Evolutionary conservation across 2,797 vertebrate genomes (phyloP), one percentile per base, ranked within the genome.

Genomic region (Sibirionetta formosa): DNA sequence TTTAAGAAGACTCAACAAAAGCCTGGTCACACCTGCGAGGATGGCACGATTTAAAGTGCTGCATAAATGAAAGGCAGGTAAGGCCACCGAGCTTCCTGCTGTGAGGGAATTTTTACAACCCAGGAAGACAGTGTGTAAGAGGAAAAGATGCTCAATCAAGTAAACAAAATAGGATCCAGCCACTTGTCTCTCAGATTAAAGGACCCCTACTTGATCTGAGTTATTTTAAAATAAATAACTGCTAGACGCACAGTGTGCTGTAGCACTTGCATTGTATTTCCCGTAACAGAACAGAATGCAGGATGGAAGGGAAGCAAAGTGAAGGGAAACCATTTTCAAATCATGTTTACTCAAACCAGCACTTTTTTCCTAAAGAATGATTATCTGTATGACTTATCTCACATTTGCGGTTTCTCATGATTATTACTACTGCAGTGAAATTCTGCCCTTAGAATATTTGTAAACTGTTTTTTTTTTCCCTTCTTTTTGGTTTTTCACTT

Each of bases 11-110:
- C 79, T 77, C 95, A 92, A 96, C 94, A 95, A 98, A 97, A 96
- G 86, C 87, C 85, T 81, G 78, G 89, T 94, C 97, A 96, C 97
- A 98, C 97, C 98, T 98, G 98, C 94, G 82, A 65, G 57, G 89
- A 96, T 75, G 88, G 93, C 81, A 84, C 51, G 9, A 94, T 96
- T 96, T 95, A 96, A 97, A 97, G 96, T 19, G 61, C 93, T 69
- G 92, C 92, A 95, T 97, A 96, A 91, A 97, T 97, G 96, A 97
- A 96, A 96, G 93, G 64, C 96, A 98, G 97, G 98, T 98, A 96
- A 95, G 95, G 77, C 80, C 72, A 64, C 46, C 60, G 31, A 2
- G 2, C 83, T 95, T 88, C 97, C 97, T 92, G 93, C 96, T 90
- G 97, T 53, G 95, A 94, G 78, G 64, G 79, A 79, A 77, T 93